These are phyloP conservation scores for Cotesia vestalis DNA, from an alignment of 1,140 invertebrate species.

Conservation along the genomic window DNA sequence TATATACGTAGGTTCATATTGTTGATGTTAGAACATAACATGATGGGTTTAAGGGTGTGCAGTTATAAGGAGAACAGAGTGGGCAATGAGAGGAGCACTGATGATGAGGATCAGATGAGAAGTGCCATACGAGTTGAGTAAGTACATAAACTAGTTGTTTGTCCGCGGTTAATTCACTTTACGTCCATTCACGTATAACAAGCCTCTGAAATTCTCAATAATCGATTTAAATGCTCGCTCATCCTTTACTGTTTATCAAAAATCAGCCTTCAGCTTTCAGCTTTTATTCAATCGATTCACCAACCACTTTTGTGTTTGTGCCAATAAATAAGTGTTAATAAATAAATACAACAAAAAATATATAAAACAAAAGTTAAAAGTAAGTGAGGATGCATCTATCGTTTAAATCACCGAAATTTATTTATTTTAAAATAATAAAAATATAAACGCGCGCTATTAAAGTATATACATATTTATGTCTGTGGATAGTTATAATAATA, in stretches of 20 bases:
- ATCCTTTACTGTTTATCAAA: background rate
- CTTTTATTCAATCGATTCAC: no score
- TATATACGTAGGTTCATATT: no score
- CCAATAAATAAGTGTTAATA: no score
- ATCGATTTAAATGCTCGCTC: constrained; percentile 20
- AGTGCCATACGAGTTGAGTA: background rate
- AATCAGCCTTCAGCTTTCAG: no score
- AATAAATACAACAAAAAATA: no score
- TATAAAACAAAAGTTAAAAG: no score
- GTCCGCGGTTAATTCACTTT: constrained; percentile 18
- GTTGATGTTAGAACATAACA: no score
- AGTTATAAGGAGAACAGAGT: no score
- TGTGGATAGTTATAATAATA: no score
- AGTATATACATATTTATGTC: no score
- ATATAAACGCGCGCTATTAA: background rate
- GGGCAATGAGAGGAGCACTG: background rate
- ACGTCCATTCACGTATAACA: constrained; percentile 28
- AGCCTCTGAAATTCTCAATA: constrained; percentile 27
- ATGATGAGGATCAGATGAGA: constrained; percentile 1
- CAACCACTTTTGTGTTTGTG: no score
- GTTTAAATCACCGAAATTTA: background rate
- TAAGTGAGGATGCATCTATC: background rate
- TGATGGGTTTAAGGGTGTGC: no score
- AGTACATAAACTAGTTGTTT: constrained; percentile 32
- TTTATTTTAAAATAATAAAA: background rate